Percentiles rank a stretch among this genome's conserved stretches.
These are phyloP conservation scores for Artibeus lituratus DNA, from an alignment of 2,797 vertebrate genomes.

Conservation along the genomic window DNA sequence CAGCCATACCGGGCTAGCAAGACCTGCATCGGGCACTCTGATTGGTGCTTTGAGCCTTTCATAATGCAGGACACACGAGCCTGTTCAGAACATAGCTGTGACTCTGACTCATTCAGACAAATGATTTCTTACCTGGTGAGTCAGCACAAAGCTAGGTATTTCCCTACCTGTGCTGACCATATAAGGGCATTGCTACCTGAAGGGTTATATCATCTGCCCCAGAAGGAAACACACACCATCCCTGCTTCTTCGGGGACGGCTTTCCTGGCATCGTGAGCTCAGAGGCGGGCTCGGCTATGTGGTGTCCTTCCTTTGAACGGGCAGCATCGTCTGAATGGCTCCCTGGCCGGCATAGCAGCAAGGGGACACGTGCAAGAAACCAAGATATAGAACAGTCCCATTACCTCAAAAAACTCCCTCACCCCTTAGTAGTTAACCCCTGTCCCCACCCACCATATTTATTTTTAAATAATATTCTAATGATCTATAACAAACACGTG, in stretches of 20 bases:
- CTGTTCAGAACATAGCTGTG: slow-evolving; percentile 62
- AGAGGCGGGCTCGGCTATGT: slow-evolving; percentile 50
- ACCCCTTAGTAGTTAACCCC: background rate
- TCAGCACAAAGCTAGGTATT: slow-evolving; percentile 86
- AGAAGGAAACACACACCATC: slow-evolving; percentile 63
- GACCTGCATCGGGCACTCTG: background rate
- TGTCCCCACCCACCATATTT: background rate
- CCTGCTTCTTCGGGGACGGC: slow-evolving; percentile 39
- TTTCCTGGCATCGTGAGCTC: slow-evolving; percentile 62
- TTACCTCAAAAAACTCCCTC: background rate
- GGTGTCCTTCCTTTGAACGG: slow-evolving; percentile 70
- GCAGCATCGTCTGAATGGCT: background rate
- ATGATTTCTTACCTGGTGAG: slow-evolving; percentile 76
- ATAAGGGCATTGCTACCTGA: slow-evolving; percentile 79
- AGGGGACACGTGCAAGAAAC: background rate
- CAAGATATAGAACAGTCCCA: background rate
- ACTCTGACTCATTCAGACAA: slow-evolving; percentile 81
- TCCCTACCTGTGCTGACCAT: slow-evolving; percentile 77
- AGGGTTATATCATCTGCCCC: slow-evolving; percentile 70
- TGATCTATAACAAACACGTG: background rate
- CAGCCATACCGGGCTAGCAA: background rate
- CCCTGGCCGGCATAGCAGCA: background rate
- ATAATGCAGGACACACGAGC: slow-evolving; percentile 56
- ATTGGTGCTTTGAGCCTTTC: slow-evolving; percentile 55
- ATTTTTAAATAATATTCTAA: background rate